A percentile compares a stretch with the other conserved stretches of the same genome.
Conservation (phyloP, 2,113 vertebrate species). For the Castor canadensis region DNA sequence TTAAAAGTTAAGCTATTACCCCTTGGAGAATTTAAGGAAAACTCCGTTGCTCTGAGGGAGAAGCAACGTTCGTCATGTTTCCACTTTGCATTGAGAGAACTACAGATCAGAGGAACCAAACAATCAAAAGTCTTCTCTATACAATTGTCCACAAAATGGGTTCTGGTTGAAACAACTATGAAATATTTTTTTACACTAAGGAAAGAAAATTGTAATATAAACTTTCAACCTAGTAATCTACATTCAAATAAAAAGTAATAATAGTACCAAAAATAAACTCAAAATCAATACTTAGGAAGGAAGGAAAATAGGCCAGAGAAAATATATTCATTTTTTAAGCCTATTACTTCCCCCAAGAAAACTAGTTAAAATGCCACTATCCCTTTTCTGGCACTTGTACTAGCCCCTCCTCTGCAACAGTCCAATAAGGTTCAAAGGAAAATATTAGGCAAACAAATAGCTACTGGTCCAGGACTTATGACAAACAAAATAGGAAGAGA, state of each 20-base stretch:
- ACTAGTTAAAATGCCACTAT: background rate
- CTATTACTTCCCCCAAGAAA: background rate
- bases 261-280: background rate
- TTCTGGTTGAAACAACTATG: background rate
- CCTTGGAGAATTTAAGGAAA: background rate
- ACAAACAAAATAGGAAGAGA: constrained; percentile 28
- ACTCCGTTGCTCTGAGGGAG: background rate
- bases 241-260: background rate
- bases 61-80: background rate
- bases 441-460: background rate
- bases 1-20: background rate
- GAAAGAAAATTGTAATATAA: background rate
- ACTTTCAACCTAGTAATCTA: background rate
- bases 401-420: background rate
- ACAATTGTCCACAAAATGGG: background rate
- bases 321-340: background rate
- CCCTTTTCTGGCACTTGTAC: background rate
- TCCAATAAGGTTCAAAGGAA: background rate
- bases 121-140: background rate
- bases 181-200: background rate
- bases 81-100: background rate
- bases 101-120: background rate
- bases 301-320: background rate
- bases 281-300: background rate
- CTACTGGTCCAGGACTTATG: background rate